Conservation (phyloP, 2,797 vertebrate genomes). For the Enteromius radiatus region DNA sequence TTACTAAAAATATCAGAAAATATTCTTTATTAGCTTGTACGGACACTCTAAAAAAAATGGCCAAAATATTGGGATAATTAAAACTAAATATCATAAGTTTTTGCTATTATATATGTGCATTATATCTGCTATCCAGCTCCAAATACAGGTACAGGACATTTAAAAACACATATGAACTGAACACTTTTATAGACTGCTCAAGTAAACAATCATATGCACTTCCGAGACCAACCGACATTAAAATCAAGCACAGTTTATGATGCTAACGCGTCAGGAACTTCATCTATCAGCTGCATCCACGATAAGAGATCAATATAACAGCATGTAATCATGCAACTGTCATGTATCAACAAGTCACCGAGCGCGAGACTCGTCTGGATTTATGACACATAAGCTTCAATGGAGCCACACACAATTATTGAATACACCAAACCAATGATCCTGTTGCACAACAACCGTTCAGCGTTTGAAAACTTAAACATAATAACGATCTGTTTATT, state of each 20-base stretch:
- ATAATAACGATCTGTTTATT: conserved; percentile 34
- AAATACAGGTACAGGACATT: not conserved
- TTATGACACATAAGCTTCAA: not conserved
- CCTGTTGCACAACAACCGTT: conserved; percentile 20
- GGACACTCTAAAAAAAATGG: not conserved
- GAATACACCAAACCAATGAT: not conserved
- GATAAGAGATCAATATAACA: not conserved
- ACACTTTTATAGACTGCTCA: not conserved
- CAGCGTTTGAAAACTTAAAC: not conserved
- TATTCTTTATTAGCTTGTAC: not conserved
- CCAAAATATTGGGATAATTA: not conserved
- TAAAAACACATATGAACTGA: not conserved
- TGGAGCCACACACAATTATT: not conserved
- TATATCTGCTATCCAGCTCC: not conserved
- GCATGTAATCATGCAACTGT: not conserved
- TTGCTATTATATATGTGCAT: not conserved
- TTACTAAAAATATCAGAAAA: not conserved
- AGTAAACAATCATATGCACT: not conserved
- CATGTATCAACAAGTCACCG: not conserved
- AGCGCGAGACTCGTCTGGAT: not conserved
- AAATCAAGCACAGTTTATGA: not conserved
- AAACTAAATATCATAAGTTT: not conserved
- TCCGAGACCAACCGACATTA: not conserved
- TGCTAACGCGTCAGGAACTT: not conserved
- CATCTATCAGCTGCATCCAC: not conserved